Base-by-base conservation (phyloP, 2,888 invertebrate genomes). In the Notocelia uddmanniana region DNA sequence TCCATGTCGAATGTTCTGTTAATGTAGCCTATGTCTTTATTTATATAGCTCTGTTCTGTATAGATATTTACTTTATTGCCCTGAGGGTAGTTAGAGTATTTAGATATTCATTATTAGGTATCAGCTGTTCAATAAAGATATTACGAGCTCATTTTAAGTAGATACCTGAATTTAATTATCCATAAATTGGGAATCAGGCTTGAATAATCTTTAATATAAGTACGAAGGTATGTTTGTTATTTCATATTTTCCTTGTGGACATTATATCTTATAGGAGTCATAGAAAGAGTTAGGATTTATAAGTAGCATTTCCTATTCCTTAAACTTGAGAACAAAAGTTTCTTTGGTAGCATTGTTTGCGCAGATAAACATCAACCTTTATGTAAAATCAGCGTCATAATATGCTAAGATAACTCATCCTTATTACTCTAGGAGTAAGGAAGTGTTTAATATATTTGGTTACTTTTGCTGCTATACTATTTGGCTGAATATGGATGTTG, bases 1-100 rank as follows among this genome's bases (percentile, higher is more conserved):
- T 45, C 45, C 18, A n/a, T n/a, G 45, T 45, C 5, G 45, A 45
- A 67, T 60, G 45, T 18, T 60, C 34, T 64, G 57, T 41, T 66
- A 59, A 54, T 64, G 58, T 59, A 19, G 57, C 50, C 52, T 66
- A 50, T 66, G 50, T 70, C 64, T 41, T 31, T 31, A 31, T 31
- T 31, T 31, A 2, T 26, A 6, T 31, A 31, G 23, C 18, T 70
- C 23, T 52, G 21, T 59, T 59, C 5, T 11, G 8, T 50, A 11
- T 8, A 19, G 31, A 34, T 19, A 34, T 63, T 63, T 50, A 50
- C 34, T 48, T 50, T 52, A 54, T 23, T 31, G 50, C 11, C 2
- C 50, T 50, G 9, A 15, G 10, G 23, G n/a, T n/a, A n/a, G n/a
- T n/a, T n/a, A n/a, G n/a, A n/a, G n/a, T 10, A 11, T 11, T 57